A percentile compares a stretch with the other conserved stretches of the same genome.
Evolutionary conservation across 1,140 invertebrate genomes (phyloP).

Genomic region (Mercenaria mercenaria): DNA sequence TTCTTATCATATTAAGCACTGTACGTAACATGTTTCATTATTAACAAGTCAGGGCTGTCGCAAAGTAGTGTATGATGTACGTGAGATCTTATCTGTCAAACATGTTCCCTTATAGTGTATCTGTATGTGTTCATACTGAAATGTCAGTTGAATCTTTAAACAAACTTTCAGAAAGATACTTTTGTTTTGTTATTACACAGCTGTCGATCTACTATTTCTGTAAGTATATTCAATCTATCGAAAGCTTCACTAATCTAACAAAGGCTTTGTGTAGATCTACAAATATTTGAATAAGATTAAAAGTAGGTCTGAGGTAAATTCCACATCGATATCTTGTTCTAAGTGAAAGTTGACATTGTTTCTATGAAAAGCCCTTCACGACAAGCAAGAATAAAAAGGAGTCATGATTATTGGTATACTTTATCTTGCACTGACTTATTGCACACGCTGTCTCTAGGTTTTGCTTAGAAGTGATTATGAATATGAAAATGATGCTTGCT

Average conservation of each 20-base stretch:
- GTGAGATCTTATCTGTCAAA: too few relatives aligned
- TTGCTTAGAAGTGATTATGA: too few relatives aligned
- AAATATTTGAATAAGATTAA: slow-evolving; percentile 34
- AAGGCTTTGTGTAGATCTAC: neutral
- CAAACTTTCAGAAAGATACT: neutral
- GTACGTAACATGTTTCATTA: too few relatives aligned
- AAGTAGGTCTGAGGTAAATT: neutral
- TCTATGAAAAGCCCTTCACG: neutral
- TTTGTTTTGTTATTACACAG: neutral
- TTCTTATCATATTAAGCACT: too few relatives aligned
- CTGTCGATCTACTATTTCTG: neutral
- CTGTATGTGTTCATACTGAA: too few relatives aligned
- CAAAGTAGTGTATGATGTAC: too few relatives aligned
- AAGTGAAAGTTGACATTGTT: neutral
- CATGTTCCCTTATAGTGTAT: too few relatives aligned
- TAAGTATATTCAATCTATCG: neutral
- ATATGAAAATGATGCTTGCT: too few relatives aligned
- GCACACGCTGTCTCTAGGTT: too few relatives aligned
- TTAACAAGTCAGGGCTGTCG: too few relatives aligned
- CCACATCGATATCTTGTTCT: neutral
- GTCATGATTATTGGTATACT: neutral
- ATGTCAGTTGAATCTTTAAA: neutral
- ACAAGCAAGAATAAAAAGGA: neutral
- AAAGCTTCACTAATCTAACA: neutral
- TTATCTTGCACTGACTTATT: too few relatives aligned